Conservation (phyloP, 2,888 invertebrate genomes). For the Seira musarum region DNA sequence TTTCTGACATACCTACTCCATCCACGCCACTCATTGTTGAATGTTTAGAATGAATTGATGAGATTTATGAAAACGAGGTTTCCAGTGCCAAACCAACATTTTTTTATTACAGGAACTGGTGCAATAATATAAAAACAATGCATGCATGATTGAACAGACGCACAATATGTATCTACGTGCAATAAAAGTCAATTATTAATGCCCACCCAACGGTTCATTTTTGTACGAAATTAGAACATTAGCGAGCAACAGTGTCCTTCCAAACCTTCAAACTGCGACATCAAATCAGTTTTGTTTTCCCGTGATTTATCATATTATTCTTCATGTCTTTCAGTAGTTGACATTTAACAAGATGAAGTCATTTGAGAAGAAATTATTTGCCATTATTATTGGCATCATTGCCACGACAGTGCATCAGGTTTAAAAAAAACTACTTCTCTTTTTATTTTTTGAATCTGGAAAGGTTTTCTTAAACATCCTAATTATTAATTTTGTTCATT, state of each 20-base stretch:
- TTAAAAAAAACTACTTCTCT: not conserved
- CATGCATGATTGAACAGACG: constrained; percentile 8
- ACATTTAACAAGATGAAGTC: not conserved
- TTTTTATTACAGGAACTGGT: constrained; percentile 28
- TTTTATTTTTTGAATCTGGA: constrained; percentile 13
- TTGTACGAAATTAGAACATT: constrained; percentile 4
- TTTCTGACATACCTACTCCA: too few species aligned
- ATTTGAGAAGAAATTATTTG: not conserved
- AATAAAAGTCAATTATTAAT: constrained; percentile 18
- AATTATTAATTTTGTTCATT: not conserved
- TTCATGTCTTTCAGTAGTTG: not conserved
- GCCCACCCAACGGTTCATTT: constrained; percentile 13
- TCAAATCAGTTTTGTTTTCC: not conserved
- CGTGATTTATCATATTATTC: not conserved
- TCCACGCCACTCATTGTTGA: too few species aligned
- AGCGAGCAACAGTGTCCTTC: not conserved
- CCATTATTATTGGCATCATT: not conserved
- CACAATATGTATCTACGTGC: not conserved
- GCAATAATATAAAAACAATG: constrained; percentile 19
- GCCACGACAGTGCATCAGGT: not conserved
- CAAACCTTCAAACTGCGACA: not conserved
- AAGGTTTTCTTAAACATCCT: constrained; percentile 18
- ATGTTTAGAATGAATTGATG: not conserved
- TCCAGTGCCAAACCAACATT: constrained; percentile 8
- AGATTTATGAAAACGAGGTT: constrained; percentile 23